A percentile compares a stretch with the other conserved stretches of the same genome.
phyloP scores from a whole-genome alignment of 2,113 vertebrate genomes.

The Pterocles orientalis region DNA sequence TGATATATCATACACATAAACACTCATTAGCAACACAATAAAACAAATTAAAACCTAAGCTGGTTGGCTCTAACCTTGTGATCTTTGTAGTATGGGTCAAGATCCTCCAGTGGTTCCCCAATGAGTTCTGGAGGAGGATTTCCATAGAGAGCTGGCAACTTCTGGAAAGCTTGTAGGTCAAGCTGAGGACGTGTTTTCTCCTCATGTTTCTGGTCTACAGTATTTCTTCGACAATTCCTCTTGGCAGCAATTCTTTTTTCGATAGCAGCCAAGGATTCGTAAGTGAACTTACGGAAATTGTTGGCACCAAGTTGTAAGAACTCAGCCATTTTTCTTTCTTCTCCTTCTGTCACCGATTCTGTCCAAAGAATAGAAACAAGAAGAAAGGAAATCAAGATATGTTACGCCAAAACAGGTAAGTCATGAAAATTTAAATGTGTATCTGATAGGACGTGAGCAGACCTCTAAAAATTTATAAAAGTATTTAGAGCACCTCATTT shows the following conservation, averaged over 20 bases:
- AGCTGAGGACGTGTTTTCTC: slow-evolving; percentile 78
- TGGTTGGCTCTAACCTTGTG: slow-evolving; percentile 78
- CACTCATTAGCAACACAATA: neutral
- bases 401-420: neutral
- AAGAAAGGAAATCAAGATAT: neutral
- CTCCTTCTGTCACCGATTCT: slow-evolving; percentile 75
- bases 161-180: slow-evolving; percentile 90
- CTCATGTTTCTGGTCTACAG: slow-evolving; percentile 50
- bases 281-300: slow-evolving; percentile 90
- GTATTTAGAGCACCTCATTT: neutral
- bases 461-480: neutral
- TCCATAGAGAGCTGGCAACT: slow-evolving; percentile 90
- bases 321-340: slow-evolving; percentile 96
- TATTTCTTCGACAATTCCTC: neutral
- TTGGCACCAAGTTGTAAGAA: slow-evolving; percentile 84
- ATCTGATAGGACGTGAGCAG: neutral
- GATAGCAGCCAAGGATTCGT: slow-evolving; percentile 88
- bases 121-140: slow-evolving; percentile 87
- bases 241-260: slow-evolving; percentile 85
- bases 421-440: neutral
- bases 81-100: slow-evolving; percentile 91
- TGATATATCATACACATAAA: neutral
- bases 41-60: neutral
- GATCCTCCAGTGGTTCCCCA: slow-evolving; percentile 91
- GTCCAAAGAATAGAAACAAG: slow-evolving; percentile 61